Base-by-base conservation (phyloP, 2,888 invertebrate species). In the Busseola fusca region DNA sequence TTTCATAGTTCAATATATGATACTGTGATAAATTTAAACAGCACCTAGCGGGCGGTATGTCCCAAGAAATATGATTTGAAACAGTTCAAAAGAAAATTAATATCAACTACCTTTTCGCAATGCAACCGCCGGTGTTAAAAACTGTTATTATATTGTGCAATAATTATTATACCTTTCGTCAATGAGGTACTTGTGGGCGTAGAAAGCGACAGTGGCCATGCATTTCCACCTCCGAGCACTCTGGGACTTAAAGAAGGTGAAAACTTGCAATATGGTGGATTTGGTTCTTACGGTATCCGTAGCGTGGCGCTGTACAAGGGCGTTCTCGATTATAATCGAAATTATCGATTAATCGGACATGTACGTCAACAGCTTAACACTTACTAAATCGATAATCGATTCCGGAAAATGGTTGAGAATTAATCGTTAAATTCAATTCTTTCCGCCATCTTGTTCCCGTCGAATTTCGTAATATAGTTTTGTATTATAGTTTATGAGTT, bases 151-250 rank as follows among this genome's bases (percentile, higher is more conserved):
- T 56, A 70, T 80, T 80, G 70, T 64, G 82, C 42, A 86, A 82
- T 78, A 72, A 69, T 85, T 85, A 81, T 76, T 66, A 64, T 63
- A 74, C 67, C 78, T 84, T 84, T 84, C 76, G 77, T 82, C 74
- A 80, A 82, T 64, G 14, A 66, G 57, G 72, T 75, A 82, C 80
- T 80, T 72, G 82, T 83, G 59, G 81, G 71, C 82, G 82, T 89
- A 87, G 93, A 94, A 94, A 94, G 94, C 86, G 90, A 92, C 78
- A 89, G 89, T 90, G 90, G 89, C 89, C 87, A 83, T 84, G 87
- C 83, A 87, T 92, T 93, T 92, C 91, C 89, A 91, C 82, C 87
- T 85, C 80, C 83, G 75, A 78, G 80, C 84, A 85, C 87, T 85
- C 80, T 83, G 74, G 79, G 80, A 84, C 85, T 76, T 72, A 86